These are phyloP conservation scores for Trematomus bernacchii DNA, from an alignment of 2,797 vertebrate genomes.

Conservation along the genomic window DNA sequence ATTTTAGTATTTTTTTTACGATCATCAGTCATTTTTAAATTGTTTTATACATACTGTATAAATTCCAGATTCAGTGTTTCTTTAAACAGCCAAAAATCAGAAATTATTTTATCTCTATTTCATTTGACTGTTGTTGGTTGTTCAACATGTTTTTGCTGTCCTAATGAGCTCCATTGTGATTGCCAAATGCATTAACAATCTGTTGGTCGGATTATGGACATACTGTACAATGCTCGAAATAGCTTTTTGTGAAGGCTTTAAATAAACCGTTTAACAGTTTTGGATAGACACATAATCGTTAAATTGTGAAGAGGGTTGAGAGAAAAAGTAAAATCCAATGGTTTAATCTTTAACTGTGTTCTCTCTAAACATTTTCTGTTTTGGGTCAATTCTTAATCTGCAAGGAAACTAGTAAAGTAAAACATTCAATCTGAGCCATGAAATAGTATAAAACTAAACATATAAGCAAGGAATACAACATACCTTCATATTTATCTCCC, in stretches of 20 bases:
- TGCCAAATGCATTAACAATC: background rate
- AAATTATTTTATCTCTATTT: too few relatives aligned
- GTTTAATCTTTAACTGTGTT: too few relatives aligned
- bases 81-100: constrained; percentile 3
- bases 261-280: background rate
- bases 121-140: background rate
- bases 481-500: constrained; percentile 4
- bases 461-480: too few relatives aligned
- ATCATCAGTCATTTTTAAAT: constrained; percentile 8
- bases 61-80: constrained; percentile 6
- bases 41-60: background rate
- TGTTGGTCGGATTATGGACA: background rate
- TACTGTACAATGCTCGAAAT: background rate
- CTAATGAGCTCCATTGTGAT: background rate
- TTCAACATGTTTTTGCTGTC: background rate
- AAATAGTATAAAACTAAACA: too few relatives aligned
- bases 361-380: too few relatives aligned
- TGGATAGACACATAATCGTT: background rate
- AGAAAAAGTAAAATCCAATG: too few relatives aligned
- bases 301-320: too few relatives aligned
- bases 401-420: too few relatives aligned
- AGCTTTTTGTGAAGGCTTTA: background rate
- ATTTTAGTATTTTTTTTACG: background rate
- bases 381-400: too few relatives aligned
- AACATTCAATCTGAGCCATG: too few relatives aligned